Conservation (phyloP, 64 coral and sea anemone species). For the Acropora yongei region DNA sequence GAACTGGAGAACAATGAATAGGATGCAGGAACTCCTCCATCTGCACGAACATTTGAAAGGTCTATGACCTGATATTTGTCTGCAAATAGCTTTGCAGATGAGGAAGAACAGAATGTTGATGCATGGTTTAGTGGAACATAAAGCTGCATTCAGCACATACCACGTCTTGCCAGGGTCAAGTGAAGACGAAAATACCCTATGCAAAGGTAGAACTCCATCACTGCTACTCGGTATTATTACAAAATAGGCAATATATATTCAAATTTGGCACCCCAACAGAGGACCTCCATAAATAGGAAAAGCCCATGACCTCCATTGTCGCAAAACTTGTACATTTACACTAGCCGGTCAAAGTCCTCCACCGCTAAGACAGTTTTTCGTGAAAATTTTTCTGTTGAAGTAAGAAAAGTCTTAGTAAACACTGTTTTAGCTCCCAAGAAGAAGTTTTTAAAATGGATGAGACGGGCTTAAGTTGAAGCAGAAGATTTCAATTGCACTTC, state of each 20-base stretch:
- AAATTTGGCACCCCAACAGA: background rate
- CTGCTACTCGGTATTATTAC: background rate
- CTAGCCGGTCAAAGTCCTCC: no score
- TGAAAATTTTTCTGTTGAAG: no score
- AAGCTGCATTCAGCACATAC: background rate
- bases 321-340: no score
- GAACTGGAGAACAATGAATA: background rate
- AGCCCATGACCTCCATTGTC: background rate
- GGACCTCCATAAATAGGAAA: background rate
- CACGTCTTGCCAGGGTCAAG: background rate
- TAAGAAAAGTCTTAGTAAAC: no score
- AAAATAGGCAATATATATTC: background rate
- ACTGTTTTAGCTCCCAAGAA: no score
- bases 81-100: background rate
- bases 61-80: slow-evolving; percentile 4
- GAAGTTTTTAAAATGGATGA: no score
- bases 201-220: background rate
- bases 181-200: slow-evolving; percentile 3
- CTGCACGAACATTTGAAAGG: slow-evolving; percentile 1
- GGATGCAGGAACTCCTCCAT: background rate
- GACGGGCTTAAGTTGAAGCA: no score
- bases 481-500: no score
- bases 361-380: no score
- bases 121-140: background rate
- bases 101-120: slow-evolving; percentile 8